Evolutionary conservation across 2,113 vertebrate species (phyloP), one percentile per base, ranked within the genome.

Genomic region (Malaclemys terrapin): DNA sequence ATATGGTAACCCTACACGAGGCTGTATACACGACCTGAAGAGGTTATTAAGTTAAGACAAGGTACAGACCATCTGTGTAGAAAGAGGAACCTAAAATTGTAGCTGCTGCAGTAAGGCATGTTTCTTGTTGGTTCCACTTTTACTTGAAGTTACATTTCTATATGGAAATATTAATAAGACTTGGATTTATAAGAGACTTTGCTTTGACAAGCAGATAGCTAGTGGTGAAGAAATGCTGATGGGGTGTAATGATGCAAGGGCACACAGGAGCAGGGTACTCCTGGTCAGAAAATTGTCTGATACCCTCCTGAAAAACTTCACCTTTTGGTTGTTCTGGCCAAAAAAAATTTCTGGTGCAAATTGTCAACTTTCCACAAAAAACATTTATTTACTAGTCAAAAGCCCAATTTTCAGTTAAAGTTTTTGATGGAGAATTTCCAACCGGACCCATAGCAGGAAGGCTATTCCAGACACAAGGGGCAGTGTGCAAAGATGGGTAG

Each of bases 61-160:
- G 91, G 94, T 92, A 47, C 22, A 87, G 56, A 53, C 17, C 76
- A 42, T 25, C 29, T 2, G 0, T 82, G 82, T 89, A 59, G 29
- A 19, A 54, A 78, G 5, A 79, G 78, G 50, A 53, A 94, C 35
- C 17, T 86, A 89, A 82, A 92, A 82, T 22, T 7, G 22, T 82
- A 89, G 42, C 19, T 88, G 57, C 88, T 96, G 82, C 38, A 86
- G 12, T 31, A 4, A 89, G 24, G 12, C 27, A 91, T 2, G 31
- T 49, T 13, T 87, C 14, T 35, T 89, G 53, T 52, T 56, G 79
- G 24, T 87, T 95, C 85, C 12, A 50, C 42, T 38, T 89, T 53
- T 80, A 62, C 17, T 53, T 47, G 65, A 81, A 95, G 89, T 89
- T 86, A 80, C 45, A 38, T 91, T 94, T 86, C 78, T 88, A 20